phyloP scores from a whole-genome alignment of 1,140 invertebrate species.

The Drosophila aff. region DNA sequence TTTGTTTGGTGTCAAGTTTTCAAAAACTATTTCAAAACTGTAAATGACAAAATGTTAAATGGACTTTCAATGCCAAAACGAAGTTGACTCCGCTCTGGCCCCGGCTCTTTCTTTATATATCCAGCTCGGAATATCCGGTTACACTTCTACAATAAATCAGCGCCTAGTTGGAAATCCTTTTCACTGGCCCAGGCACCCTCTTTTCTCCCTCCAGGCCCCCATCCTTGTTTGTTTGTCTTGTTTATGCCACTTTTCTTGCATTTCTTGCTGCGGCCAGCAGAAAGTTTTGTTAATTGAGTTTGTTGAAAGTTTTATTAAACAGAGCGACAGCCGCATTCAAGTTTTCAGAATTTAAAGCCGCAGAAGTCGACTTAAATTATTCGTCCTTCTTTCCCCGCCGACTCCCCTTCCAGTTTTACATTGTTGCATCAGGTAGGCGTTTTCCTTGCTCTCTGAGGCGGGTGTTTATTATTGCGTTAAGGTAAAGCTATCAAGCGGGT shows the following conservation, averaged over 20 bases:
- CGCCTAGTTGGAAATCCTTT: conserved; percentile 68
- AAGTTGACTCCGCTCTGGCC: conserved; percentile 20
- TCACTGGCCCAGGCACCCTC: conserved; percentile 7
- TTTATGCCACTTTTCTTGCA: conserved; percentile 82
- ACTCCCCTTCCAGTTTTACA: conserved; percentile 6
- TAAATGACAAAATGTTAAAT: conserved; percentile 85
- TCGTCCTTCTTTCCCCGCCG: background rate
- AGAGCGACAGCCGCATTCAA: conserved; percentile 75
- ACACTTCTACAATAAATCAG: conserved; percentile 81
- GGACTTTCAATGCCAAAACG: conserved; percentile 82
- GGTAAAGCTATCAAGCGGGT: background rate
- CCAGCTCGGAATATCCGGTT: conserved; percentile 72
- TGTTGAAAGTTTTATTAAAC: conserved; percentile 84
- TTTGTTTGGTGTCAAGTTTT: conserved; percentile 82
- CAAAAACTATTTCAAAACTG: conserved; percentile 84
- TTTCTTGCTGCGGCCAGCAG: conserved; percentile 76
- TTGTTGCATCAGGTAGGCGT: conserved; percentile 39
- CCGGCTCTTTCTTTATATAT: conserved; percentile 19
- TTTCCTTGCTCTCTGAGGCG: no score
- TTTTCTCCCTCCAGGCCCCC: background rate
- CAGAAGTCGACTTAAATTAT: conserved; percentile 62
- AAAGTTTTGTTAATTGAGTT: conserved; percentile 83
- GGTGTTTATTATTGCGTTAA: background rate
- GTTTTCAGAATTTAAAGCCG: conserved; percentile 69
- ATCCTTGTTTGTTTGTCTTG: conserved; percentile 76